Evolutionary conservation across 2,797 vertebrate genomes (phyloP), one percentile per base, ranked within the genome.

Genomic region (Dryobates pubescens): DNA sequence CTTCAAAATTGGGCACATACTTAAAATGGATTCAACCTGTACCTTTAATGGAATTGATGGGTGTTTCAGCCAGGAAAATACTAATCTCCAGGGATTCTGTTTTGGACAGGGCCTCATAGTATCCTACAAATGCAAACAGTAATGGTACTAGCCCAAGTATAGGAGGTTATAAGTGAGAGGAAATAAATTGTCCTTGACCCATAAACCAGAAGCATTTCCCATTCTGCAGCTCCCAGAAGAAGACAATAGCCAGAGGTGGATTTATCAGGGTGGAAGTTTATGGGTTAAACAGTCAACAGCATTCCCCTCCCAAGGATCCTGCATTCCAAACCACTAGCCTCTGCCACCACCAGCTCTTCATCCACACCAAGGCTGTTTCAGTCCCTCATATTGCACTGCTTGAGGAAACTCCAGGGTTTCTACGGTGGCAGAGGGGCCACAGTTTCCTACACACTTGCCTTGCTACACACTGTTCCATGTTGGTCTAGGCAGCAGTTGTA

Each of bases 381-480:
- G 54, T 41, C 22, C 20, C 12, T 93, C n/a, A 63, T 64, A 19
- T 10, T 76, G 27, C 3, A 7, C 23, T 67, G 5, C 61, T 36
- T 27, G 20, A 78, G 34, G 24, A 64, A 64, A 6, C 9, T 41
- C 9, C 32, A 51, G 16, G 23, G 3, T 29, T 86, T 64, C 53
- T 76, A 18, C 32, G 77, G 49, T 1, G 2, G 15, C 71, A 80
- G 54, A 84, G 62, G 24, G 22, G 4, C 7, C 14, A 11, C 34
- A 10, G 1, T 7, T 74, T 67, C 18, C 53, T 0, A 0, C 1
- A 29, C 27, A 20, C 20, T 90, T 57, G 54, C 22, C 16, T 61
- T 8, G 2, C 13, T 17, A 11, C 27, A 34, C 2, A 1, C 3
- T 2, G 3, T 36, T 30, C 17, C 2, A 0, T 3, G 1, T 3